Percentiles rank a stretch among this genome's conserved stretches.
phyloP scores from a whole-genome alignment of 2,797 vertebrate species.

The Pipistrellus pygmaeus region DNA sequence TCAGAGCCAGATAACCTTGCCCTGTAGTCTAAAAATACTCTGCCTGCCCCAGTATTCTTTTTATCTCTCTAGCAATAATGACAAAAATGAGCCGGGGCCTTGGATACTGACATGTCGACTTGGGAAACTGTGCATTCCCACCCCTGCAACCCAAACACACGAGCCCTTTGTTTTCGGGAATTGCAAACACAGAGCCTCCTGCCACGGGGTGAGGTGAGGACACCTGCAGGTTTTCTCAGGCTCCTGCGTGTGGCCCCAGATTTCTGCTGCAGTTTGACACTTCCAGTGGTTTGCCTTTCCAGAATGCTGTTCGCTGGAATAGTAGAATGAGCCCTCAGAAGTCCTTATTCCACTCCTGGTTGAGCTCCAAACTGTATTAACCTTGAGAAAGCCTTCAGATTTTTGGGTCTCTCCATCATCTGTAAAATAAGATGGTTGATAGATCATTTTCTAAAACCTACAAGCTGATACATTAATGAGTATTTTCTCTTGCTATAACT shows the following conservation, averaged over 20 bases:
- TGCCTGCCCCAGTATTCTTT: constrained; percentile 3
- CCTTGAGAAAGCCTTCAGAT: not conserved
- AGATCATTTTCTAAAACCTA: not conserved
- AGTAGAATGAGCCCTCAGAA: not conserved
- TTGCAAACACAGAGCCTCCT: not conserved
- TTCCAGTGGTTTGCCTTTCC: not conserved
- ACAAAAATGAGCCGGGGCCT: not conserved
- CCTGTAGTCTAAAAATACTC: constrained; percentile 50
- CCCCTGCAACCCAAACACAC: not conserved
- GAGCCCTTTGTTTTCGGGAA: constrained; percentile 48
- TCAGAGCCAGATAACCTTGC: constrained; percentile 71
- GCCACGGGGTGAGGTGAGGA: not conserved
- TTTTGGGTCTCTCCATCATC: not conserved
- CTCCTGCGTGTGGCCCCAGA: not conserved
- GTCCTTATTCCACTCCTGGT: not conserved
- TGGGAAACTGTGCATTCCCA: not conserved
- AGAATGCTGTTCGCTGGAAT: not conserved
- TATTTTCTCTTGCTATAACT: not conserved
- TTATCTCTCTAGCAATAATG: constrained; percentile 63
- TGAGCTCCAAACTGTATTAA: not conserved
- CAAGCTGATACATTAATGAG: not conserved
- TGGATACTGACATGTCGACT: constrained; percentile 51
- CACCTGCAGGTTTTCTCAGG: constrained; percentile 77
- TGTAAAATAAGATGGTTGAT: not conserved
- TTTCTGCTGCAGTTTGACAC: not conserved